Base-by-base conservation (phyloP, 2,797 vertebrate genomes). In the Salarias fasciatus region DNA sequence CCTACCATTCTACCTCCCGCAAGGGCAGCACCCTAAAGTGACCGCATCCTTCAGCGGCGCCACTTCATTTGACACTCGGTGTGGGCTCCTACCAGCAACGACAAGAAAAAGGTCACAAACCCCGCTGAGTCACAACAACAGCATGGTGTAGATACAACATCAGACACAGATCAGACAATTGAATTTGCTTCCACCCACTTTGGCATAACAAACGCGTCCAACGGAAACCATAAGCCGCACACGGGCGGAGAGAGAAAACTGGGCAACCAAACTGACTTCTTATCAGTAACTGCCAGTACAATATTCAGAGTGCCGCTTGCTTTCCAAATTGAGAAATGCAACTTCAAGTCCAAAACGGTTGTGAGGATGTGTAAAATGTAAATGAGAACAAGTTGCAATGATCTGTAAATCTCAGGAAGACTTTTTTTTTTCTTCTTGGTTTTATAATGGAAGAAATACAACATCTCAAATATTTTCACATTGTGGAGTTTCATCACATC, bases 21-120 rank as follows among this genome's bases (percentile, higher is more conserved):
- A 53, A 30, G 24, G 29, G 51, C 9, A 30, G 37, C 37, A 41
- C 51, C 37, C 50, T n/a, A 41, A 30, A 42, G 50, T 41, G 50
- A 13, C 37, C 37, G 1, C 30, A 55, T 42, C 54, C 52, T 37
- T 42, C 37, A 42, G 14, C 14, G 18, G 12, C 24, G 10, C 8
- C 30, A 9, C 6, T 10, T 15, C 13, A 43, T 42, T 43, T 54
- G 52, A 63, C 45, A 35, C 36, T 42, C 61, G 8, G 29, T 41
- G 36, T 49, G 38, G 31, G 13, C 49, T 57, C 31, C 35, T 63
- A 65, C 40, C 53, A 45, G 37, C 47, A 44, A 36, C 51, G 63
- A 38, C 31, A 44, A 29, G 40, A 37, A 49, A 64, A 65, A 65
- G 53, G 63, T 57, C 63, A 65, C 8, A 28, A 29, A 37, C 11